Evolutionary conservation across 2,113 vertebrate genomes (phyloP).

Genomic region (Anguilla rostrata): DNA sequence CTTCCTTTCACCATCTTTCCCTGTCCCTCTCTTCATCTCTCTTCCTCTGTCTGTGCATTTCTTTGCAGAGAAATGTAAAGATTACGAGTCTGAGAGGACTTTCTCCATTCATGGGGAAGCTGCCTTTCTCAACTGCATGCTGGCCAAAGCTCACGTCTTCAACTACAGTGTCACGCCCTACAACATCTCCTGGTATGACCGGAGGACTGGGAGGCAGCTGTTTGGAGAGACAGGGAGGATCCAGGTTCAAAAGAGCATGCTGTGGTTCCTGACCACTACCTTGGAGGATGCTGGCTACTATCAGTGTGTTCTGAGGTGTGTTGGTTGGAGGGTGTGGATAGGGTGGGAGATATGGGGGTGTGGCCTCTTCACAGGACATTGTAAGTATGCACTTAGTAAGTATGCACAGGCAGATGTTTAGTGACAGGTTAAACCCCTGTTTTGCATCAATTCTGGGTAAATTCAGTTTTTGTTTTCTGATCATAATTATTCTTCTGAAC

Average conservation of each 20-base stretch:
- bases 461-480: too few relatives aligned
- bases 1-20: too few relatives aligned
- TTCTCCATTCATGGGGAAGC: slow-evolving; percentile 60
- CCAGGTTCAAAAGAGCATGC: slow-evolving; percentile 58
- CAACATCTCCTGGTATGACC: slow-evolving; percentile 77
- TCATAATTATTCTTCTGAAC: too few relatives aligned
- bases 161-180: slow-evolving; percentile 41
- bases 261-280: slow-evolving; percentile 77
- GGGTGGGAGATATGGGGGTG: background rate
- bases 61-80: slow-evolving; percentile 55
- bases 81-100: slow-evolving; percentile 44
- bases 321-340: background rate
- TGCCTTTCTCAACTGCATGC: slow-evolving; percentile 56
- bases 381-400: too few relatives aligned
- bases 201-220: slow-evolving; percentile 48
- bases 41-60: background rate
- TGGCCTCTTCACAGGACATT: background rate
- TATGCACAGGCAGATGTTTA: too few relatives aligned
- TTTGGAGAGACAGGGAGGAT: slow-evolving; percentile 51
- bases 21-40: background rate
- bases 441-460: too few relatives aligned
- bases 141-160: slow-evolving; percentile 42
- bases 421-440: too few relatives aligned
- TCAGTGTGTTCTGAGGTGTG: slow-evolving; percentile 72
- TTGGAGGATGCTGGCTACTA: slow-evolving; percentile 75